Conservation (phyloP, 2,797 vertebrate genomes). For the Capromys pilorides region DNA sequence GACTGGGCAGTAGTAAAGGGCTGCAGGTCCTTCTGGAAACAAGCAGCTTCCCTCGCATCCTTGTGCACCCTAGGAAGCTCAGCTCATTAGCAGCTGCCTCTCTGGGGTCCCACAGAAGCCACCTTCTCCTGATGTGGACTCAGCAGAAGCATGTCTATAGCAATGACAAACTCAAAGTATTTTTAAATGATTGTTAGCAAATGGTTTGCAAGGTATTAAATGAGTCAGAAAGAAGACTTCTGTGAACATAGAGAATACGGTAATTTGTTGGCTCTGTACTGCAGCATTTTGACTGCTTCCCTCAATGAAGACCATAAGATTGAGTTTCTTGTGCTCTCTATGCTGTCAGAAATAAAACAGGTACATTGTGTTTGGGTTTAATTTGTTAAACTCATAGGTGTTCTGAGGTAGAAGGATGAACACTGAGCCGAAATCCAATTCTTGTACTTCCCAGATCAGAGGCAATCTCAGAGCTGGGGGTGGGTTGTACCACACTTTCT, state of each 20-base stretch:
- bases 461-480: not conserved
- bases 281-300: not conserved
- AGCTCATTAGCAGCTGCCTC: not conserved
- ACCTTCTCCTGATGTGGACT: not conserved
- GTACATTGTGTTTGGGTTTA: not conserved
- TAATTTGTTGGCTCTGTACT: not conserved
- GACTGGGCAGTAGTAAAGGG: accelerated
- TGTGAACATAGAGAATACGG: not conserved
- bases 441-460: not conserved
- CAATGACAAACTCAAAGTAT: not conserved
- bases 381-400: conserved; percentile 28
- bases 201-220: conserved; percentile 28
- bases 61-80: not conserved
- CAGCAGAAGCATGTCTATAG: conserved; percentile 10
- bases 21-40: conserved; percentile 16
- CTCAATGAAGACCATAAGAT: not conserved
- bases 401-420: conserved; percentile 42
- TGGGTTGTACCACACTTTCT: not conserved
- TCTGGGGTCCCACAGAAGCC: not conserved
- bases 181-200: conserved; percentile 44
- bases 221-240: not conserved
- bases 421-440: conserved; percentile 5
- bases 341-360: not conserved
- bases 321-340: not conserved
- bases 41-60: not conserved